Base-by-base conservation (phyloP, 2,888 invertebrate genomes). In the Epicampocera succincta region DNA sequence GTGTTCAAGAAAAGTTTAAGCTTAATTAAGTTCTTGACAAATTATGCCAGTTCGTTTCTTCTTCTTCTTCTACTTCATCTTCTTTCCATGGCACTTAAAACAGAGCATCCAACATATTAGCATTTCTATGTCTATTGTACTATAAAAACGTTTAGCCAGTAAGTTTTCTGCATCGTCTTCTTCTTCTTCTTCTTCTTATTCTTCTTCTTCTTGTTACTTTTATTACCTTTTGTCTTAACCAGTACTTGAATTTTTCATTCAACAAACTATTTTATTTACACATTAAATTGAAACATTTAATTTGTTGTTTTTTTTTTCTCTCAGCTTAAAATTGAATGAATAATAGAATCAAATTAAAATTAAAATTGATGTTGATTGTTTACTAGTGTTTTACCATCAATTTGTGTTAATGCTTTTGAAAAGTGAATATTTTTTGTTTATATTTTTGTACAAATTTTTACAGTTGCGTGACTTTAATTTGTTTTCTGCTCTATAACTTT, bases 61-160 rank as follows among this genome's bases (percentile, higher is more conserved):
- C 5, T 25, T 25, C 2, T 3, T 3, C 5, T 25, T 25, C 5
- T 25, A 3, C 5, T 25, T 25, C 5, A 3, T 25, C 5, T 25
- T 25, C 25, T 3, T 25, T 3, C 2, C 25, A 25, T 25, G 25
- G 25, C 25, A 25, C 25, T 40, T 17, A 56, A 69, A 69, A 44
- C 69, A 56, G 54, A 61, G 69, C 61, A 76, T n/a, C n/a, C n/a
- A n/a, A n/a, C n/a, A n/a, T n/a, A 76, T 76, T 76, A 69, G 54
- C 69, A 76, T 69, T 76, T 76, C 61, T 76, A n/a, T n/a, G n/a
- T n/a, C n/a, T n/a, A n/a, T 76, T 76, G 44, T 76, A 29, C 15
- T 46, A 25, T 25, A 25, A 25, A 25, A 2, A 25, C 25, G 25
- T 5, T 33, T n/a, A n/a, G n/a, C n/a, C n/a, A n/a, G n/a, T n/a